phyloP scores from a whole-genome alignment of 2,797 vertebrate species.

The Moxostoma hubbsi region DNA sequence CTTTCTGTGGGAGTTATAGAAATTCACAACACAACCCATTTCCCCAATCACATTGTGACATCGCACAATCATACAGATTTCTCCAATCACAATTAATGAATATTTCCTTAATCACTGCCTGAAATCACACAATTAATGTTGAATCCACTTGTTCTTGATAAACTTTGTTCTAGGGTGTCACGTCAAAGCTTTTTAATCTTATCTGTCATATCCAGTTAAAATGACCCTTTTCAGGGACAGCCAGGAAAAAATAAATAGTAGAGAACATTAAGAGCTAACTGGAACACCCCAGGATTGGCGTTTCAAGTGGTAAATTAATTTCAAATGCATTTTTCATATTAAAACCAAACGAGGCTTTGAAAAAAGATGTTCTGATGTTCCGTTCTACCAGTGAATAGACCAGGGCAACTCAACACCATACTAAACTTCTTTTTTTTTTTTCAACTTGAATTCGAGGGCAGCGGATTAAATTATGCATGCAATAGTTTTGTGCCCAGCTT shows the following conservation, averaged over 20 bases:
- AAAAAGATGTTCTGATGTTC: constrained; percentile 74
- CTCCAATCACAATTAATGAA: background rate
- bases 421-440: constrained; percentile 86
- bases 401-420: constrained; percentile 77
- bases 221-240: background rate
- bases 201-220: too few relatives aligned
- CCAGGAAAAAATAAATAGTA: constrained; percentile 52
- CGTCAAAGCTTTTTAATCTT: background rate
- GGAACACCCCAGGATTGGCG: constrained; percentile 65
- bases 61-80: constrained; percentile 2
- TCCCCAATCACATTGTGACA: background rate
- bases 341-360: constrained; percentile 74
- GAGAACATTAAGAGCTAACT: constrained; percentile 65
- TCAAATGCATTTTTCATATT: constrained; percentile 74
- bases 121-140: background rate
- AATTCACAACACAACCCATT: background rate
- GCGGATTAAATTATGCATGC: constrained; percentile 83
- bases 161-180: too few relatives aligned
- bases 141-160: background rate
- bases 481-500: constrained; percentile 70
- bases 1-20: constrained; percentile 21
- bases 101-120: background rate
- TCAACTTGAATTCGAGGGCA: constrained; percentile 82
- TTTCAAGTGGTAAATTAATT: constrained; percentile 77
- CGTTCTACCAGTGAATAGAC: constrained; percentile 73